Percentiles rank a stretch among this genome's conserved stretches.
These are phyloP conservation scores for Tapirus terrestris DNA, from an alignment of 2,113 vertebrate species.

Conservation along the genomic window DNA sequence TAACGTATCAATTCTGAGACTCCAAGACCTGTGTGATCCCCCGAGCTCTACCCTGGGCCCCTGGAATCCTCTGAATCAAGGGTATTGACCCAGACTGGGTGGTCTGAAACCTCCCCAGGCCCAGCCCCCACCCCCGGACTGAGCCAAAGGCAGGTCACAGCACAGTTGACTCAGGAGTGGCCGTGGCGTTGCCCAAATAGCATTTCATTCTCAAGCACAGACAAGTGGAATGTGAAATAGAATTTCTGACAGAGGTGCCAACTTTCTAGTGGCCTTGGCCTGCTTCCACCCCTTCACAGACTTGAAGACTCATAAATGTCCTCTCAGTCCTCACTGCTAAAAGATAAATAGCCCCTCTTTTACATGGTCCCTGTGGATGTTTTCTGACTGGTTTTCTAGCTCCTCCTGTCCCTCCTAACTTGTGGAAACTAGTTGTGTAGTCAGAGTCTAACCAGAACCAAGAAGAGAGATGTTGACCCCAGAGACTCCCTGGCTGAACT, in stretches of 20 bases:
- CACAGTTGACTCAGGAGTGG: not conserved
- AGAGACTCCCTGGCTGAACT: not conserved
- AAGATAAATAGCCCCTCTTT: not conserved
- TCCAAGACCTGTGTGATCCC: not conserved
- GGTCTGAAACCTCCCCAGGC: not conserved
- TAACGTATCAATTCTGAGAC: not conserved
- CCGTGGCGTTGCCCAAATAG: not conserved
- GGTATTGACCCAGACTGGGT: not conserved
- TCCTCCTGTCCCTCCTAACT: not conserved
- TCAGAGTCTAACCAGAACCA: not conserved
- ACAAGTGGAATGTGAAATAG: constrained; percentile 16
- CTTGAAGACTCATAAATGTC: not conserved
- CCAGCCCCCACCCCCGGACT: not conserved
- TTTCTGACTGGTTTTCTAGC: not conserved
- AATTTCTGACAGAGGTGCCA: constrained; percentile 36
- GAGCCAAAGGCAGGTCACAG: not conserved
- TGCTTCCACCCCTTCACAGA: not conserved
- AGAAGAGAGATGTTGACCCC: too few species aligned
- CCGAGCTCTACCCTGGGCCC: not conserved
- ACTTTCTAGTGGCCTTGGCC: not conserved
- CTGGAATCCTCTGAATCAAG: not conserved
- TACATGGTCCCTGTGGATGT: not conserved
- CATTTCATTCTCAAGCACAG: constrained; percentile 30
- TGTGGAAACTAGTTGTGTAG: not conserved
- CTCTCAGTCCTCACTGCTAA: not conserved